Evolutionary conservation across 1,140 invertebrate genomes (phyloP), one percentile per base, ranked within the genome.

Genomic region (Melanaphis sacchari): DNA sequence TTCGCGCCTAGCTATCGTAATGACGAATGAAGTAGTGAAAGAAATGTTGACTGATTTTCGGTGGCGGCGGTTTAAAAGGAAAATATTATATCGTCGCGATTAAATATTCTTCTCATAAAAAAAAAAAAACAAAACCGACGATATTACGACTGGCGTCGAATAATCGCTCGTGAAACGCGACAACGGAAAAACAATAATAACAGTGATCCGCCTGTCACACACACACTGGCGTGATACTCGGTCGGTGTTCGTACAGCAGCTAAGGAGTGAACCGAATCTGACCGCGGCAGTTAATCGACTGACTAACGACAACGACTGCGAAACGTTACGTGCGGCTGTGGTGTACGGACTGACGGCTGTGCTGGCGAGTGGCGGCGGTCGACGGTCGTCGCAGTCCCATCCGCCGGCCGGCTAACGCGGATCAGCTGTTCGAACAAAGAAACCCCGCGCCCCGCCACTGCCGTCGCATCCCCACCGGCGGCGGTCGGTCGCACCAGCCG

Each of bases 391-490:
- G 24, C 90, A 22, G 90, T 89, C n/a, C 89, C 52, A 40, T 11
- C 91, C 24, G 91, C 91, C 91, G 91, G 91, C 91, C 91, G 91
- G 91, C 76, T 49, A 18, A n/a, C 46, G 54, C 26, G 18, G 15
- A 40, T 93, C 91, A 93, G 91, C 91, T 93, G 91, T 93, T 93
- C n/a, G 91, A 93, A 93, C 91, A 93, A 93, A 93, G 91, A 85
- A 52, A 85, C 81, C 81, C 91, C 91, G 46, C 91, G 91, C 52
- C 36, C 46, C 81, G 31, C 31, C 66, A 26, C 38, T 41, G 11
- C 22, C 90, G 26, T 94, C 93, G 96, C 95, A 95, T 24, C 84
- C 7, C 89, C 11, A 24, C 9, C 66, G 15, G 31, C 66, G n/a
- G 36, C 66, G 54, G 21, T 38, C 40, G 9, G 46, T 43, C 11